Conservation (phyloP, 2,113 vertebrate species). For the Apodemus sylvaticus region DNA sequence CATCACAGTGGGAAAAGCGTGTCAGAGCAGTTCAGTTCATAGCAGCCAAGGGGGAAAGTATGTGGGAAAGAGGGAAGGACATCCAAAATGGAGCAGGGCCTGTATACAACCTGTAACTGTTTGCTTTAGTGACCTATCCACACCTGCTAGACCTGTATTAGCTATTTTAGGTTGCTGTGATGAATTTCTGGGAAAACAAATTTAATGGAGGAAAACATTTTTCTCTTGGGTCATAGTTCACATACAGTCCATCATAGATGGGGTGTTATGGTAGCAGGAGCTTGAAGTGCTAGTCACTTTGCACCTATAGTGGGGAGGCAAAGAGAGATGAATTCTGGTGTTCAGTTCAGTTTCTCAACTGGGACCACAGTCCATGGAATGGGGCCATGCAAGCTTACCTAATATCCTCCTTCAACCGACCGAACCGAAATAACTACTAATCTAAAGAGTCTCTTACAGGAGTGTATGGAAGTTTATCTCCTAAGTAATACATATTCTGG, state of each 20-base stretch:
- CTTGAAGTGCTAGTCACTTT: background rate
- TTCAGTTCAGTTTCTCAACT: background rate
- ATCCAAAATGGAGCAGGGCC: background rate
- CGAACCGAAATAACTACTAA: background rate
- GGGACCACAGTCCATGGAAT: background rate
- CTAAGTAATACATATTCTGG: background rate
- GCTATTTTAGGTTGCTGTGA: background rate
- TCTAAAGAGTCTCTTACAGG: background rate
- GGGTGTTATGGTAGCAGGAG: background rate
- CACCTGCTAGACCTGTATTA: no score
- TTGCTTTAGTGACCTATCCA: background rate
- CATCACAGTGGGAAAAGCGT: background rate
- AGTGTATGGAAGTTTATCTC: background rate
- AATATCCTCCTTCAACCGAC: background rate
- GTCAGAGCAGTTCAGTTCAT: background rate
- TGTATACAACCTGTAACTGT: background rate
- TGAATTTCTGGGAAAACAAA: background rate
- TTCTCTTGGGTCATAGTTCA: background rate
- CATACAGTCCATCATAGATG: background rate
- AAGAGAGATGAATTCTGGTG: background rate
- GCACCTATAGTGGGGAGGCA: background rate
- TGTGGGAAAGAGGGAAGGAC: background rate
- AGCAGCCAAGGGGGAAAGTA: background rate
- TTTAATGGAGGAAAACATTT: background rate
- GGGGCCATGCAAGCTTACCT: no score